Evolutionary conservation across 1,140 invertebrate genomes (phyloP).

Genomic region (Oncopeltus fasciatus): DNA sequence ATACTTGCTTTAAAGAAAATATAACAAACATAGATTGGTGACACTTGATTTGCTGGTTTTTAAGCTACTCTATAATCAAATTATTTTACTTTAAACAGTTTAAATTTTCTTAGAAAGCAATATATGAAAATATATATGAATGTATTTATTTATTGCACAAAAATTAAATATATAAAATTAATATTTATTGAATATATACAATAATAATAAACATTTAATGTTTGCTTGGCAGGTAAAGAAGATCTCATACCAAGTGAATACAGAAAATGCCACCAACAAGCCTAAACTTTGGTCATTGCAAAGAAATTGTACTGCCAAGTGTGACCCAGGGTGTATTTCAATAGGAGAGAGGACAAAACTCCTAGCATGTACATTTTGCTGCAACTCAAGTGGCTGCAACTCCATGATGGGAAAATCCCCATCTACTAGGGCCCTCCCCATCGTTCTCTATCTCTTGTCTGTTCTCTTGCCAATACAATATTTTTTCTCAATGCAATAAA

Average conservation of each 20-base stretch:
- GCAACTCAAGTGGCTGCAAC: constrained; percentile 57
- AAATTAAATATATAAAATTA: no score
- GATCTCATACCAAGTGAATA: constrained; percentile 67
- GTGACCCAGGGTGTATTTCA: constrained; percentile 70
- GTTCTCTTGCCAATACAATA: not conserved
- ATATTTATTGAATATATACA: not conserved
- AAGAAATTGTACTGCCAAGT: constrained; percentile 62
- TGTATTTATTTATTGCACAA: not conserved
- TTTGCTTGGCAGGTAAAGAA: constrained; percentile 50
- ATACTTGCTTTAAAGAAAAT: no score
- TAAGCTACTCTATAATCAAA: no score
- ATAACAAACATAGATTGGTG: no score
- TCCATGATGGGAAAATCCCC: constrained; percentile 37
- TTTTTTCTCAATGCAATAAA: no score
- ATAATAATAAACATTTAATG: not conserved
- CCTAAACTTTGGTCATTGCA: constrained; percentile 67
- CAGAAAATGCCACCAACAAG: constrained; percentile 57
- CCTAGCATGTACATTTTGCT: constrained; percentile 69
- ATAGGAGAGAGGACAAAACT: constrained; percentile 71
- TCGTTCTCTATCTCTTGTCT: not conserved
- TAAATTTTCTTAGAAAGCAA: no score
- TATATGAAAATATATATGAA: not conserved
- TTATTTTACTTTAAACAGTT: no score
- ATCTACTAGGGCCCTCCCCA: not conserved
- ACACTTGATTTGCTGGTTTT: no score